These are phyloP conservation scores for Nanorana parkeri DNA, from an alignment of 2,113 vertebrate species.

Conservation along the genomic window DNA sequence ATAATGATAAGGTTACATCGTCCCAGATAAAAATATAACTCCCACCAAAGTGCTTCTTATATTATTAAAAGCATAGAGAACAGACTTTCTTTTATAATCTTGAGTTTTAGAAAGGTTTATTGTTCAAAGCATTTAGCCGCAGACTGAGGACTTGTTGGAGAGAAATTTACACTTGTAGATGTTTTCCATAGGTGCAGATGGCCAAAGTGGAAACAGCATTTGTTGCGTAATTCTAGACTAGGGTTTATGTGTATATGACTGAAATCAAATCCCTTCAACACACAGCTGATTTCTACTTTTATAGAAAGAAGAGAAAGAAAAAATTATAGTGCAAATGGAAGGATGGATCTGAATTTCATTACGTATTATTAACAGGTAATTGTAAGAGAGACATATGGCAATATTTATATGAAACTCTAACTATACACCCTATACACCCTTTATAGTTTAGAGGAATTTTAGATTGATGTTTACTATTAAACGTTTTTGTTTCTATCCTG, in stretches of 20 bases:
- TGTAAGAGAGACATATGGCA: conserved; percentile 18
- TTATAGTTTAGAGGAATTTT: neutral
- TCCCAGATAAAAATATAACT: neutral
- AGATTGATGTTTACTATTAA: conserved; percentile 14
- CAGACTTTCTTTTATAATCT: neutral
- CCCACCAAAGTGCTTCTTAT: neutral
- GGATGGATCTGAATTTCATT: conserved; percentile 25
- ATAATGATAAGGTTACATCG: neutral
- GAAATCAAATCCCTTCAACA: conserved; percentile 26
- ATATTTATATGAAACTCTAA: conserved; percentile 2
- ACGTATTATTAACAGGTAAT: conserved; percentile 1
- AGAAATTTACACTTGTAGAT: neutral
- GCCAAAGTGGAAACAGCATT: conserved; percentile 24
- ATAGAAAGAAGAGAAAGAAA: neutral
- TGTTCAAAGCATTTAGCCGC: neutral
- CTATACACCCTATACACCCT: neutral
- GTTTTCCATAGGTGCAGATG: conserved; percentile 10
- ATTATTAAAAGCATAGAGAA: neutral
- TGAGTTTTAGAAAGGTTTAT: neutral
- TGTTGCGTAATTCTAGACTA: conserved; percentile 4
- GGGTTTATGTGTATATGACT: neutral
- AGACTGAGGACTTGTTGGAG: neutral
- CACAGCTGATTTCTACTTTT: conserved; percentile 15
- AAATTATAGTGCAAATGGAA: neutral
- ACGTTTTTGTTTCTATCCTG: conserved; percentile 5